Evolutionary conservation across 1,140 invertebrate species (phyloP), one percentile per base, ranked within the genome.

Genomic region (Monochamus saltuarius): DNA sequence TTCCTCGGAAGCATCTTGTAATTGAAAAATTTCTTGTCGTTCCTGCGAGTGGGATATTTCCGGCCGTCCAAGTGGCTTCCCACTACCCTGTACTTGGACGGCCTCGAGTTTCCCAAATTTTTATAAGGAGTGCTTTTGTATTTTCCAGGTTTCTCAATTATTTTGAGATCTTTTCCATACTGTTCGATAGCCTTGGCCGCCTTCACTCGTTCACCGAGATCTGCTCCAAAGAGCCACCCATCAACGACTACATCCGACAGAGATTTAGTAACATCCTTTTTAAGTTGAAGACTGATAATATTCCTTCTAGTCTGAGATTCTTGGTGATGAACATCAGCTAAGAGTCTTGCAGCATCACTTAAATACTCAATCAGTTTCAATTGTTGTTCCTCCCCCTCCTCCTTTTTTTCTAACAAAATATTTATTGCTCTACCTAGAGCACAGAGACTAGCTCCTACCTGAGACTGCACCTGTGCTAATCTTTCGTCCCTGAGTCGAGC

Each of bases 121-220:
- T n/a, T 19, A 19, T 16, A 19, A 19, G 17, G 17, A 22, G 17
- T 2, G 13, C 13, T 14, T 29, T 29, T 29, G 22, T 29, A 29
- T 29, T 29, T 19, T n/a, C 35, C 19, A 2, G 29, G 50, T 37
- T 22, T 11, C 9, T 29, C 22, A 29, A 29, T 29, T 29, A 29
- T 29, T 29, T 29, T 29, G 22, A 37, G 50, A 16, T 37, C 50
- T 52, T 52, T 35, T 37, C 50, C 37, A 10, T 19, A 13, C 16
- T 52, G 11, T 35, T 52, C 50, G 11, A 52, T n/a, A 19, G 34
- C 14, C 34, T 52, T 52, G 7, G 29, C 17, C 1, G 22, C 34
- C 34, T 52, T 52, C 11, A 52, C 34, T 38, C 16, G 22, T 17
- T 52, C 29, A 8, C 50, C 50, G 16, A 52, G 35, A 16, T 52